phyloP scores from a whole-genome alignment of 2,113 vertebrate genomes.

The Ophthalmolycus amberensis region DNA sequence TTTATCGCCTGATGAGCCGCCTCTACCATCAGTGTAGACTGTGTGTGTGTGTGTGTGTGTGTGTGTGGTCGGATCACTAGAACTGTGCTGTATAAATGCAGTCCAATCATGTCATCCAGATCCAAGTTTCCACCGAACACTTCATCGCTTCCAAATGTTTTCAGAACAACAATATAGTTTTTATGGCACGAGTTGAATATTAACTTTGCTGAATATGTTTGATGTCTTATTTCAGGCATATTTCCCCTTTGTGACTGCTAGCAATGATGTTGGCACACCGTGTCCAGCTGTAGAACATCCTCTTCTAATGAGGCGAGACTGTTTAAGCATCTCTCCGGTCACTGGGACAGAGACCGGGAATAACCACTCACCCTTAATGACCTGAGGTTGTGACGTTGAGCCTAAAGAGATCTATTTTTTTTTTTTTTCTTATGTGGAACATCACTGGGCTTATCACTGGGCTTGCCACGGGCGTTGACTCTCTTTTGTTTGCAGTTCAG shows the following conservation, averaged over 20 bases:
- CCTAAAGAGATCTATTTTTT: conserved; percentile 2
- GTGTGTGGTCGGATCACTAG: background rate
- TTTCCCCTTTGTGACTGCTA: background rate
- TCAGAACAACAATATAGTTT: conserved; percentile 2
- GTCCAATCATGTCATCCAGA: background rate
- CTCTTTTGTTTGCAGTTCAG: background rate
- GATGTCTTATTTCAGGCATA: background rate
- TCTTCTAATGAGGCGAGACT: background rate
- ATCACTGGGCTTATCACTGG: too few relatives aligned
- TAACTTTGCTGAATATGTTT: conserved; percentile 15
- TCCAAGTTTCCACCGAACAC: background rate
- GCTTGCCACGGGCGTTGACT: background rate
- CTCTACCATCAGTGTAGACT: background rate
- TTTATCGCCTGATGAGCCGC: too few relatives aligned
- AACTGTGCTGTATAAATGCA: background rate
- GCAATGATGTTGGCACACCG: background rate
- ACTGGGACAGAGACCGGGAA: conserved; percentile 34
- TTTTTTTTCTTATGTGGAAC: background rate
- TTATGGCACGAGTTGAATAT: background rate
- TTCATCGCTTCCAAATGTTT: conserved; percentile 16
- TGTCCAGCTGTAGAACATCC: conserved; percentile 13
- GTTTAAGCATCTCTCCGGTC: conserved; percentile 35
- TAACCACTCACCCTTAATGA: conserved; percentile 26
- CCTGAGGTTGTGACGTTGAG: background rate
- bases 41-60: too few relatives aligned